Conservation (phyloP, 2,113 vertebrate genomes). For the Lophura nycthemera region DNA sequence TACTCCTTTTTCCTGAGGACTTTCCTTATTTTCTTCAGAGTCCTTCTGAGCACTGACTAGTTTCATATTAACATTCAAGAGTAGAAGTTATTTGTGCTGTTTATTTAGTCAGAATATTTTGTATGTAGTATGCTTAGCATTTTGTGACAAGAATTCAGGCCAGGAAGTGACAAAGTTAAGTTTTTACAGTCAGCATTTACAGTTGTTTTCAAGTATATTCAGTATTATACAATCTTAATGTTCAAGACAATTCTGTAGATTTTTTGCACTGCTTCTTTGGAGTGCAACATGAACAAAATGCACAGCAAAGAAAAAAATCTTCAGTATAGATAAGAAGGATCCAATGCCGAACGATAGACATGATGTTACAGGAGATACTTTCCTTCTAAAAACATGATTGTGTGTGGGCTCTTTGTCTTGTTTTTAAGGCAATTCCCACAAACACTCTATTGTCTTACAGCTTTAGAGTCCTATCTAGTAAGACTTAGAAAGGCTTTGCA, state of each 20-base stretch:
- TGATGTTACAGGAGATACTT: neutral
- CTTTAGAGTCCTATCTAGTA: neutral
- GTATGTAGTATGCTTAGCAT: neutral
- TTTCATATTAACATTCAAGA: neutral
- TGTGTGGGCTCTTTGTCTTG: neutral
- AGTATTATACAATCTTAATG: neutral
- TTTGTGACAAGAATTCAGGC: neutral
- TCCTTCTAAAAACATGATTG: neutral
- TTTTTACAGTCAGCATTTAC: neutral
- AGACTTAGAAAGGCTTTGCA: neutral
- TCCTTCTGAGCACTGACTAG: neutral
- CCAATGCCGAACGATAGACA: neutral
- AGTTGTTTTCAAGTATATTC: neutral
- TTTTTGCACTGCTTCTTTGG: neutral
- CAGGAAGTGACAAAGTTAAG: neutral
- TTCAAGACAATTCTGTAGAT: neutral
- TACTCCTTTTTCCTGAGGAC: neutral
- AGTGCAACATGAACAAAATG: neutral
- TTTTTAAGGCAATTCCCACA: neutral
- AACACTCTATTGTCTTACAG: neutral
- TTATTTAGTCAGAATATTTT: neutral
- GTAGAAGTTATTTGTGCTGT: neutral
- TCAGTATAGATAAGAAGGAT: neutral
- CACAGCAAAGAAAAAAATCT: neutral
- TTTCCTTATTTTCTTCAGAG: neutral